Evolutionary conservation across 92 coral and sea anemone species (phyloP).

Genomic region (Montipora capitata): DNA sequence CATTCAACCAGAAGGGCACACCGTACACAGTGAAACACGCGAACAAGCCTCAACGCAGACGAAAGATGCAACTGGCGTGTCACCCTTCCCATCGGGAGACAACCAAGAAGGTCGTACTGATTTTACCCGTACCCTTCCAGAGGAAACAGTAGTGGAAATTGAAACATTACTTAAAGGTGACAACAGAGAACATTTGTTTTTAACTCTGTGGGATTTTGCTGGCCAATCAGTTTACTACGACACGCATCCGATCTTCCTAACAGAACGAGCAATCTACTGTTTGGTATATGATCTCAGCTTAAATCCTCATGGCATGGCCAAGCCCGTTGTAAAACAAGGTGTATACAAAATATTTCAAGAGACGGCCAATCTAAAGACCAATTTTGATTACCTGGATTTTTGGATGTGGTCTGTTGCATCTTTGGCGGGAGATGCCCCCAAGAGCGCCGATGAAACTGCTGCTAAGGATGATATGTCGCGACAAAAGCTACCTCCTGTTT

Average conservation of each 20-base stretch:
- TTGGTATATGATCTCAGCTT: constrained; percentile 58
- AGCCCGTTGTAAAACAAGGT: constrained; percentile 43
- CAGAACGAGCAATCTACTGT: constrained; percentile 66
- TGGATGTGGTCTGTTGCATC: constrained; percentile 73
- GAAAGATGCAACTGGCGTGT: too few species aligned
- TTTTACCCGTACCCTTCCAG: too few species aligned
- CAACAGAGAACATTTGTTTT: too few species aligned
- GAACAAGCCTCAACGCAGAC: too few species aligned
- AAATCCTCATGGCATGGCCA: constrained; percentile 40
- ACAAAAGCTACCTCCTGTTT: constrained; percentile 32
- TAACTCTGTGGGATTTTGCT: constrained; percentile 76
- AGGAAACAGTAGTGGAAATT: too few species aligned
- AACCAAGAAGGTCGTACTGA: too few species aligned
- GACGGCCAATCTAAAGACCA: constrained; percentile 31
- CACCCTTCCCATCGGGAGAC: too few species aligned
- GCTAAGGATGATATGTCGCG: not conserved
- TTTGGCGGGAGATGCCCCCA: not conserved
- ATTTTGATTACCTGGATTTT: constrained; percentile 66
- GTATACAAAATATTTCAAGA: not conserved
- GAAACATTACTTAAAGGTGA: too few species aligned
- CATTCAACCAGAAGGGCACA: too few species aligned
- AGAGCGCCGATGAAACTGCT: not conserved
- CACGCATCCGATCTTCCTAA: constrained; percentile 78
- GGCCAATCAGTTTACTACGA: constrained; percentile 75
- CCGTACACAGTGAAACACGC: too few species aligned